These are phyloP conservation scores for Chaenodraco wilsoni DNA, from an alignment of 2,797 vertebrate genomes.

Conservation along the genomic window DNA sequence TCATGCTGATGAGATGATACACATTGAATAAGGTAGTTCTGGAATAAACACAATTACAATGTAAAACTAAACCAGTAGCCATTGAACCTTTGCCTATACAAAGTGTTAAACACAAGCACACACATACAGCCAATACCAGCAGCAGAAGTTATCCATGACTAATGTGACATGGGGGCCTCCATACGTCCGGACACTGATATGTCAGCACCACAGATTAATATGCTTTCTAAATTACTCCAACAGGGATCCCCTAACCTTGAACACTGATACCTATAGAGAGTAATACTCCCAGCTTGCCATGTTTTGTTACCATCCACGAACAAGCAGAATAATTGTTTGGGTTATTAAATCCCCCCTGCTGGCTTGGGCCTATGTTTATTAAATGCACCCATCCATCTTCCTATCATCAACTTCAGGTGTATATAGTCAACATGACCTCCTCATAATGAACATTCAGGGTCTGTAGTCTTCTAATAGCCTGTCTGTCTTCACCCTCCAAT, in stretches of 20 bases:
- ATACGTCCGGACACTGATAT: constrained; percentile 50
- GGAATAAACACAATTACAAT: constrained; percentile 9
- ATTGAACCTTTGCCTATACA: constrained; percentile 14
- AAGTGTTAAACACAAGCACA: background rate
- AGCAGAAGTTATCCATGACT: constrained; percentile 30
- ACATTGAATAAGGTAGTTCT: background rate
- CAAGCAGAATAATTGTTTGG: constrained; percentile 42
- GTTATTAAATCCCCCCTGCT: constrained; percentile 15
- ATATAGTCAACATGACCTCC: constrained; percentile 21
- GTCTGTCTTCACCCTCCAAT: constrained; percentile 63
- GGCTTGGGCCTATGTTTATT: constrained; percentile 5
- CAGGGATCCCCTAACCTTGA: constrained; percentile 34
- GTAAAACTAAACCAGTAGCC: constrained; percentile 1
- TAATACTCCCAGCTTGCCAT: constrained; percentile 12
- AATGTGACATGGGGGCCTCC: constrained; percentile 38
- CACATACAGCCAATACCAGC: background rate
- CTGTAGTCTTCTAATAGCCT: constrained; percentile 33
- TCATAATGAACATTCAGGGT: constrained; percentile 31
- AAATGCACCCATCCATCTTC: constrained; percentile 46
- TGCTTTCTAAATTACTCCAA: constrained; percentile 34
- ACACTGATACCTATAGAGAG: constrained; percentile 18
- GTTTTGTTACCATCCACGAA: constrained; percentile 20
- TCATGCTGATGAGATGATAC: background rate
- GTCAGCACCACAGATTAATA: constrained; percentile 57
- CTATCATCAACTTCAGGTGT: constrained; percentile 50